Percentiles rank a stretch among this genome's conserved stretches.
Conservation (phyloP, 2,888 invertebrate species). For the Pycnomerus fuliginosus region DNA sequence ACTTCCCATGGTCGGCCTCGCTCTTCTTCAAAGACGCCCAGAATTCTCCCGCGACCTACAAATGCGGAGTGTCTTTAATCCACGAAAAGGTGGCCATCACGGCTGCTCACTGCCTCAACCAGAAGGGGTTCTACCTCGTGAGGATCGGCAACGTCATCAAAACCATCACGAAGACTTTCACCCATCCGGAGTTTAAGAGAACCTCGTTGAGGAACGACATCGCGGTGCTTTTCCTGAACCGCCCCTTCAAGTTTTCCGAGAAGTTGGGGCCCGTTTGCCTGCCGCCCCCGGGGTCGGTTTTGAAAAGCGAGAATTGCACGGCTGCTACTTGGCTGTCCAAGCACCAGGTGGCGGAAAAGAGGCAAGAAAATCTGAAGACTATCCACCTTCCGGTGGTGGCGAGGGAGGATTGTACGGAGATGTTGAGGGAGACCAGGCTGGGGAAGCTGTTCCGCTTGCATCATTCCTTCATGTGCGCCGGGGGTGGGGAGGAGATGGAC, state of each 20-base stretch:
- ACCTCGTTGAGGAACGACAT: constrained; percentile 66
- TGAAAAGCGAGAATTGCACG: constrained; percentile 60
- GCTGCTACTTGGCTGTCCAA: constrained; percentile 73
- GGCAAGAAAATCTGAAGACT: constrained; percentile 58
- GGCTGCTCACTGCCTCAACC: constrained; percentile 73
- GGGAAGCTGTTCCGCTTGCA: constrained; percentile 66
- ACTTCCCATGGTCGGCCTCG: too few relatives aligned
- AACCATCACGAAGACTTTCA: constrained; percentile 66
- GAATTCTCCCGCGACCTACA: too few relatives aligned
- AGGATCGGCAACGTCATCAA: constrained; percentile 87
- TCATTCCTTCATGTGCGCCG: constrained; percentile 74
- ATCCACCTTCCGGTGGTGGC: constrained; percentile 69
- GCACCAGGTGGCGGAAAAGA: constrained; percentile 27
- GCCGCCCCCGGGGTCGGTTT: constrained; percentile 55
- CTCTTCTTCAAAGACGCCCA: too few relatives aligned
- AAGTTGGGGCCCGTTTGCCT: constrained; percentile 73
- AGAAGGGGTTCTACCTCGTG: constrained; percentile 53
- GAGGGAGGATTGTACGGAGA: constrained; percentile 59
- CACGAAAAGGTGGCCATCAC: constrained; percentile 74
- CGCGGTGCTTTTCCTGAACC: constrained; percentile 66
- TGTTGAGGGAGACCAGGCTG: constrained; percentile 64
- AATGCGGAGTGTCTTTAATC: constrained; percentile 80
- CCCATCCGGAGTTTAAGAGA: constrained; percentile 69
- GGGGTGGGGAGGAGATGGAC: constrained; percentile 72
- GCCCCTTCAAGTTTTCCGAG: constrained; percentile 61